Evolutionary conservation across 2,888 invertebrate genomes (phyloP), one percentile per base, ranked within the genome.

Genomic region (Hypsopygia costalis): DNA sequence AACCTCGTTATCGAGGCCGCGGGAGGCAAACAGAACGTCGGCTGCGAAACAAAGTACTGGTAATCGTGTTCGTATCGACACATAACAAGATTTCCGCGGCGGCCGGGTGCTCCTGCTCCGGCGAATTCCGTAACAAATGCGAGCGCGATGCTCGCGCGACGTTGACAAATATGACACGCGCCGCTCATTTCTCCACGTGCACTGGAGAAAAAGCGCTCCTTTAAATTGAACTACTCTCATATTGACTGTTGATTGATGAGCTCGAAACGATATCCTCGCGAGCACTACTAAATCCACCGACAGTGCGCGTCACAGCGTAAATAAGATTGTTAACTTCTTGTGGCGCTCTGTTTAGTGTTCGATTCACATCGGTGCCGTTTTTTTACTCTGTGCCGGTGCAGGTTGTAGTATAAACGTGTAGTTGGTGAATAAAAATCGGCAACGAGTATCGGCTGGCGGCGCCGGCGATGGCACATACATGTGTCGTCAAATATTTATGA

Each of bases 401-500:
- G 9, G 10, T 16, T 34, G 28, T 36, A 41, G 11, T 31, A 6
- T 36, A 12, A 25, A 46, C 42, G 37, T 36, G 43, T 36, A 39
- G 40, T 41, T 47, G 31, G 44, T 43, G 53, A 54, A 59, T 59
- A 52, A 60, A 57, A 60, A 53, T 6, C 46, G 49, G 41, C 31
- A 37, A 36, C 47, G 54, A 35, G 48, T 49, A 48, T 47, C 47
- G 45, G 40, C 30, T 32, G 34, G 40, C 40, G 40, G 49, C 43
- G 49, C 47, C 41, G 44, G 54, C 51, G 55, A 22, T 16, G 29
- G 37, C 25, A 21, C 52, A 52, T 55, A 63, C 65, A 57, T 51
- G 58, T 60, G 62, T 65, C 58, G 54, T 63, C 73, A 68, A 70
- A 73, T 77, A 74, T 77, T 74, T 63, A 74, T 72, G 58, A 57